phyloP scores from a whole-genome alignment of 2,113 vertebrate genomes.

The Sapajus apella region DNA sequence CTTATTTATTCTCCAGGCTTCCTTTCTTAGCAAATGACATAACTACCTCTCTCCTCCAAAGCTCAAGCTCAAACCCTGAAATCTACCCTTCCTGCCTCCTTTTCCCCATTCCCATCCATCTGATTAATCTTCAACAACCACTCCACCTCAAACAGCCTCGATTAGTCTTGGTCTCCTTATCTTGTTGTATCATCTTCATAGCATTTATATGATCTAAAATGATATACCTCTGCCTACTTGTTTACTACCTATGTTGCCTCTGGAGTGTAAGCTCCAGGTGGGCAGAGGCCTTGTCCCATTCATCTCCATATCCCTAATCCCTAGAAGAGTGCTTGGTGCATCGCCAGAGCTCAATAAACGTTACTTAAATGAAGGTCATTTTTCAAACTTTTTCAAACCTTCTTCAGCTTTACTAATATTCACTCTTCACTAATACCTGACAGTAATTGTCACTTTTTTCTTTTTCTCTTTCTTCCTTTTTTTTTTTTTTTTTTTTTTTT shows the following conservation, averaged over 20 bases:
- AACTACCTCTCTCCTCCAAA: neutral
- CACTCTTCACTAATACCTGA: neutral
- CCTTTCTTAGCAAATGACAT: neutral
- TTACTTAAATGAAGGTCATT: neutral
- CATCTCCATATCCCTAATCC: too few relatives aligned
- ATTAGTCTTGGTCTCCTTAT: neutral
- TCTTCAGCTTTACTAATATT: neutral
- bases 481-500: neutral
- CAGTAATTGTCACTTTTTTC: neutral
- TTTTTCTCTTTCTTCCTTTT: neutral
- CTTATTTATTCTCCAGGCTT: neutral
- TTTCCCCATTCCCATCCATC: neutral
- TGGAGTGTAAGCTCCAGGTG: neutral
- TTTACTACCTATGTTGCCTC: neutral
- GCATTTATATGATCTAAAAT: neutral
- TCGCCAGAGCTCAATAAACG: neutral
- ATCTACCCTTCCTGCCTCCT: neutral
- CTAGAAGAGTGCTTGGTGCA: neutral
- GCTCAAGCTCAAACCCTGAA: neutral
- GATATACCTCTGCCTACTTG: neutral
- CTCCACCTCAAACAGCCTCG: neutral
- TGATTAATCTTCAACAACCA: neutral
- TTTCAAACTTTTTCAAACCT: neutral
- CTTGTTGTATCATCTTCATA: neutral
- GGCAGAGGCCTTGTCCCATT: neutral